Evolutionary conservation across 2,888 invertebrate species (phyloP), one percentile per base, ranked within the genome.

Genomic region (Pyrochroa serraticornis): DNA sequence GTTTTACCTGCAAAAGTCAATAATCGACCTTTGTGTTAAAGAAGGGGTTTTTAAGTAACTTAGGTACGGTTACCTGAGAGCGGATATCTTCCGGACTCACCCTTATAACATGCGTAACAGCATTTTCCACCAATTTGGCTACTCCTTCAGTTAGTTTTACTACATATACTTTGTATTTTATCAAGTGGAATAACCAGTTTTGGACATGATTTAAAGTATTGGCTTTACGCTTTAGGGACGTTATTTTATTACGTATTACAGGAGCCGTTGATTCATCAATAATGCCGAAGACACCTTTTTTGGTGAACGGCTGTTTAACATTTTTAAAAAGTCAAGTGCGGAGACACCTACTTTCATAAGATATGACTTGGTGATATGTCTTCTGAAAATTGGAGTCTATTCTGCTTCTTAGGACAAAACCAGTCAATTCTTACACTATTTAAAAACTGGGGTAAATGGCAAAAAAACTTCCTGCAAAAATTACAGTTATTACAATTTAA

Each of bases 111-210:
- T 58, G 53, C 59, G 64, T 73, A 75, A 75, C 75, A 71, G 69
- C 71, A 75, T 75, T 76, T 76, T 76, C 75, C 74, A 74, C 71
- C 72, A 71, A 74, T 75, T 75, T 76, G 66, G 67, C 58, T 62
- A 63, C 64, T 64, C 57, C 63, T 57, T 64, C 68, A 61, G 65
- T 69, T 68, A 63, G 64, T 70, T 72, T 66, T 69, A 60, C 71
- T 48, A 70, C 22, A 22, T 22, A 22, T 72, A 71, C 65, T 69
- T 70, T 67, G 67, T 59, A 62, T 63, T 66, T 66, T 65, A 69
- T 73, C 73, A 74, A 70, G 71, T 68, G 73, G 74, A 75, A 75
- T 74, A 74, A 74, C 63, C 64, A 68, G 70, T 68, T 74, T 73
- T 68, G 64, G 67, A 66, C 67, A 58, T 62, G 62, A 64, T 64